phyloP scores from a whole-genome alignment of 2,888 invertebrate genomes.

The Pollenia griseotomentosa region DNA sequence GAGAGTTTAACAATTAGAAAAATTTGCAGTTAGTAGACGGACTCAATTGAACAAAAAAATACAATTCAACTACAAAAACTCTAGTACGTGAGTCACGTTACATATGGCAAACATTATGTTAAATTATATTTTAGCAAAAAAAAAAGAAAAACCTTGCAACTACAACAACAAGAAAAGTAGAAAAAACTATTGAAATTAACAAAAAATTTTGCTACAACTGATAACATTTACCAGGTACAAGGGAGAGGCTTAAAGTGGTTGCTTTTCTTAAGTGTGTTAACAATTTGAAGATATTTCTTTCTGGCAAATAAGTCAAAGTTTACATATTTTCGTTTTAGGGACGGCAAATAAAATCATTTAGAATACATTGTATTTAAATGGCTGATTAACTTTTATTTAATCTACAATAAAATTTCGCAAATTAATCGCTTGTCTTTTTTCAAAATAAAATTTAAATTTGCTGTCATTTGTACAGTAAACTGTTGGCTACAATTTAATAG shows the following conservation, averaged over 20 bases:
- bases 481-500: no score
- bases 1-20: conserved; percentile 72
- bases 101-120: conserved; percentile 73
- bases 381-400: no score
- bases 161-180: conserved; percentile 25
- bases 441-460: no score
- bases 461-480: no score
- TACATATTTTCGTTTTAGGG: not conserved
- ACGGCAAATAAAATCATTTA: not conserved
- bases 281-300: not conserved
- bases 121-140: conserved; percentile 52
- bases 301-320: conserved; percentile 29
- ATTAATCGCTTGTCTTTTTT: no score
- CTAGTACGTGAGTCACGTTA: conserved; percentile 75
- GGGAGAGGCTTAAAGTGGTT: conserved; percentile 26
- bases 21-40: conserved; percentile 67
- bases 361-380: not conserved
- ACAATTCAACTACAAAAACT: conserved; percentile 43
- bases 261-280: not conserved
- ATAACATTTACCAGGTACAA: conserved; percentile 29
- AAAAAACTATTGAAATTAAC: conserved; percentile 18
- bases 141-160: not conserved
- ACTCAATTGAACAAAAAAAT: conserved; percentile 18
- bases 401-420: no score
- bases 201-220: conserved; percentile 4